These are phyloP conservation scores for Ptiloglossa arizonensis DNA, from an alignment of 1,140 invertebrate species.

Conservation along the genomic window DNA sequence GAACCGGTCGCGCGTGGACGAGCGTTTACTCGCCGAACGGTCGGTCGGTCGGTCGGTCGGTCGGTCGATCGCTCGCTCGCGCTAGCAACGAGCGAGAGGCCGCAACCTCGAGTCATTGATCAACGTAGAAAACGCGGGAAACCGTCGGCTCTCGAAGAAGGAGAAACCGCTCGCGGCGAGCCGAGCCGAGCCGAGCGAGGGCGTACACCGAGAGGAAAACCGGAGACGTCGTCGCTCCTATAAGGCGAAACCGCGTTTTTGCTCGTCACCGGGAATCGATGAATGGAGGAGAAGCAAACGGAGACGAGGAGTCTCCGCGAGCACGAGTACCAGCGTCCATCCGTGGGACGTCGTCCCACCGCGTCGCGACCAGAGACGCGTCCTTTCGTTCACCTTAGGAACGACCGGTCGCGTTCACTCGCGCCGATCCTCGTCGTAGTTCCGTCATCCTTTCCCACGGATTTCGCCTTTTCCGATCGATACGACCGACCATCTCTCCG, in stretches of 20 bases:
- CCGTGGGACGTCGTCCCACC: slow-evolving; percentile 65
- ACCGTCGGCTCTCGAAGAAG: slow-evolving; percentile 22
- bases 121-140: slow-evolving; percentile 71
- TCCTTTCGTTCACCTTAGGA: slow-evolving; percentile 20
- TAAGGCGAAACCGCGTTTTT: slow-evolving; percentile 69
- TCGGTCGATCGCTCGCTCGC: slow-evolving; percentile 5
- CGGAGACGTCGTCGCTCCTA: slow-evolving; percentile 35
- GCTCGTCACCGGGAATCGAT: slow-evolving; percentile 56
- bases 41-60: neutral
- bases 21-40: neutral
- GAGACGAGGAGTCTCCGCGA: no score
- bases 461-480: slow-evolving; percentile 38
- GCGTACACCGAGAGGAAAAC: slow-evolving; percentile 5
- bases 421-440: slow-evolving; percentile 9
- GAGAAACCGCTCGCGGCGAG: neutral
- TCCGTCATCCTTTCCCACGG: slow-evolving; percentile 27
- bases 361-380: no score
- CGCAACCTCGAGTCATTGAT: slow-evolving; percentile 71
- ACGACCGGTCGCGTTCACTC: slow-evolving; percentile 20
- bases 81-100: slow-evolving; percentile 34
- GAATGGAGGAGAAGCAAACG: slow-evolving; percentile 63
- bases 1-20: slow-evolving; percentile 43
- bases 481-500: no score
- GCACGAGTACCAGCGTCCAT: no score
- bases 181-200: no score